Conservation (phyloP, 64 coral and sea anemone genomes). For the Catalaphyllia jardinei region DNA sequence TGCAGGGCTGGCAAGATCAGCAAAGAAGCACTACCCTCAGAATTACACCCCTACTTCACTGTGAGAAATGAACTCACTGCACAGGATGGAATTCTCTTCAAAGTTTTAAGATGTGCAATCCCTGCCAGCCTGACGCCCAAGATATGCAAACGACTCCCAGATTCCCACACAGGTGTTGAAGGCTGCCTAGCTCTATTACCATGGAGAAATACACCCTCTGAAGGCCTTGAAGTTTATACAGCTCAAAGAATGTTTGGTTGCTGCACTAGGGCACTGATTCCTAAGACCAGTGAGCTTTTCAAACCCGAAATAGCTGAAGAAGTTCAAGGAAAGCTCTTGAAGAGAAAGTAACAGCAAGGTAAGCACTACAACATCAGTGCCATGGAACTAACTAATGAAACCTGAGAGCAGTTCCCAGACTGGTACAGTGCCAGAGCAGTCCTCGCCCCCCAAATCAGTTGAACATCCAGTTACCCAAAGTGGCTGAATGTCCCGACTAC, state of each 20-base stretch:
- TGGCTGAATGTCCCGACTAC: background rate
- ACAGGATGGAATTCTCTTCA: too few relatives aligned
- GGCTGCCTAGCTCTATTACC: background rate
- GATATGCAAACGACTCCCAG: too few relatives aligned
- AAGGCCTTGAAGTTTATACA: slow-evolving; percentile 11
- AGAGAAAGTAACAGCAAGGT: background rate
- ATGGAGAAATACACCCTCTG: slow-evolving; percentile 37
- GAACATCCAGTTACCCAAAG: background rate
- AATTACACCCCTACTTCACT: too few relatives aligned
- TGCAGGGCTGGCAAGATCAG: too few relatives aligned
- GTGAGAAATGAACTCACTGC: too few relatives aligned
- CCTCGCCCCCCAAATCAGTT: background rate
- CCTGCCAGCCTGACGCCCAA: too few relatives aligned
- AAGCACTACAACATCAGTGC: slow-evolving; percentile 29
- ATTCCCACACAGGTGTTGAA: background rate
- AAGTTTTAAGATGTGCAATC: too few relatives aligned
- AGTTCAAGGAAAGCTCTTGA: background rate
- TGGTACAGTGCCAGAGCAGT: background rate
- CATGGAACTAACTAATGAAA: too few relatives aligned
- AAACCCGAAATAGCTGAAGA: too few relatives aligned
- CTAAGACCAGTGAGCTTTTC: too few relatives aligned
- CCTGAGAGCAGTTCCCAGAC: background rate
- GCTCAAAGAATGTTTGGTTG: background rate
- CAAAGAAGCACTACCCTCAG: too few relatives aligned
- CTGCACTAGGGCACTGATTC: too few relatives aligned